Percentiles rank a stretch among this genome's conserved stretches.
Conservation (phyloP, 1,140 invertebrate species). For the Atopsyche davidsoni region DNA sequence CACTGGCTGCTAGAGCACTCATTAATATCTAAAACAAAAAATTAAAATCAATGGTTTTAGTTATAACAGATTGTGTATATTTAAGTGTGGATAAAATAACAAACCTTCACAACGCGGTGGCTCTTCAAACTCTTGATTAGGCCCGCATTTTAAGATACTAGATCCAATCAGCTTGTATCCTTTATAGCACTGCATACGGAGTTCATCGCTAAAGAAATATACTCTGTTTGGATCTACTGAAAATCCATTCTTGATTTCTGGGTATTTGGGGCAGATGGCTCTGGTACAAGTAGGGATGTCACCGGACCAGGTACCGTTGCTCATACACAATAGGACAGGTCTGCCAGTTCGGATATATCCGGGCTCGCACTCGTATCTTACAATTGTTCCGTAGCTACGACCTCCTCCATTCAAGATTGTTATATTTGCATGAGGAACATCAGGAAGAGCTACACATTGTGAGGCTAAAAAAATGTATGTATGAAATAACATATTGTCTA, state of each 20-base stretch:
- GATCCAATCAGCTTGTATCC: slow-evolving; percentile 80
- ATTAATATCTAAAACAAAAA: slow-evolving; percentile 66
- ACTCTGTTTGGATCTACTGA: slow-evolving; percentile 66
- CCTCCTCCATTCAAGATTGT: slow-evolving; percentile 89
- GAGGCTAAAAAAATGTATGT: slow-evolving; percentile 59
- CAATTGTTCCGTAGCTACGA: slow-evolving; percentile 90
- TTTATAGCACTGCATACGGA: slow-evolving; percentile 84
- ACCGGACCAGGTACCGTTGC: slow-evolving; percentile 94
- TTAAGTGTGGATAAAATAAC: too few relatives aligned
- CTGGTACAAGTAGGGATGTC: slow-evolving; percentile 83
- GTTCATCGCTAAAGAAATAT: slow-evolving; percentile 87
- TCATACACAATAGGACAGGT: slow-evolving; percentile 90
- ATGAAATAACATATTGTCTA: slow-evolving; percentile 1
- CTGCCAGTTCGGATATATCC: slow-evolving; percentile 85
- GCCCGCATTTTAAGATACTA: slow-evolving; percentile 83
- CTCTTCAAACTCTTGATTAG: slow-evolving; percentile 78
- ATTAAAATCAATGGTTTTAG: too few relatives aligned
- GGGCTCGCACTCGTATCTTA: slow-evolving; percentile 88
- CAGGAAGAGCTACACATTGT: slow-evolving; percentile 83
- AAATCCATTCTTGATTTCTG: slow-evolving; percentile 79
- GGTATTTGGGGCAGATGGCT: slow-evolving; percentile 75
- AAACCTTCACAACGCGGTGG: slow-evolving; percentile 75
- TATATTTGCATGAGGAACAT: slow-evolving; percentile 82
- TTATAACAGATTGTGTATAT: too few relatives aligned
- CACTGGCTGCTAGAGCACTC: slow-evolving; percentile 87